Conservation (phyloP, 1,140 invertebrate genomes). For the Meloidogyne chitwoodi region DNA sequence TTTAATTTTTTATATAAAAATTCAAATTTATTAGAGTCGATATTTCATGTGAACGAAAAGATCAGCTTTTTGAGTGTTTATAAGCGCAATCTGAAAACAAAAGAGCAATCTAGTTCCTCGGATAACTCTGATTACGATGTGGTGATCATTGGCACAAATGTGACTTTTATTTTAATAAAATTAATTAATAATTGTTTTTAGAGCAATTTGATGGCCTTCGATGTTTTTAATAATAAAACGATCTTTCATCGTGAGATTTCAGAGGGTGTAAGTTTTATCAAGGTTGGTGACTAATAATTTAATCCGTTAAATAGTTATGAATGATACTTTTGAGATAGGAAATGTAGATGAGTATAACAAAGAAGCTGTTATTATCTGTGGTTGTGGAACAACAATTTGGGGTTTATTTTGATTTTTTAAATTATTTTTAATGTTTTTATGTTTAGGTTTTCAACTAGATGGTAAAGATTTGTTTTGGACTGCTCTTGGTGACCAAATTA, state of each 20-base stretch:
- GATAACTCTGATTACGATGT: constrained; percentile 8
- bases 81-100: background rate
- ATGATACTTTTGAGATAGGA: constrained; percentile 19
- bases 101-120: background rate
- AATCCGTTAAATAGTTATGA: background rate
- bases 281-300: background rate
- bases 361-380: constrained; percentile 27
- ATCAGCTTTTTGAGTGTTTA: constrained; percentile 27
- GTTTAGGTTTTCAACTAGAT: constrained; percentile 12
- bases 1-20: background rate
- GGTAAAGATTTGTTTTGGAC: constrained; percentile 42
- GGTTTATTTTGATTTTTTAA: constrained; percentile 8
- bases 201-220: constrained; percentile 23
- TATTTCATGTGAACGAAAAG: constrained; percentile 36
- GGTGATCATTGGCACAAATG: constrained; percentile 34
- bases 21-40: constrained; percentile 19
- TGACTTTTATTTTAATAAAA: background rate
- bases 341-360: constrained; percentile 22
- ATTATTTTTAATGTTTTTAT: background rate
- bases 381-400: constrained; percentile 44
- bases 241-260: constrained; percentile 39
- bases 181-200: background rate
- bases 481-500: constrained; percentile 34
- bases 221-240: constrained; percentile 42
- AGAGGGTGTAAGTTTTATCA: constrained; percentile 32